Evolutionary conservation across 2,113 vertebrate species (phyloP), one percentile per base, ranked within the genome.

Genomic region (Trogon surrucura): DNA sequence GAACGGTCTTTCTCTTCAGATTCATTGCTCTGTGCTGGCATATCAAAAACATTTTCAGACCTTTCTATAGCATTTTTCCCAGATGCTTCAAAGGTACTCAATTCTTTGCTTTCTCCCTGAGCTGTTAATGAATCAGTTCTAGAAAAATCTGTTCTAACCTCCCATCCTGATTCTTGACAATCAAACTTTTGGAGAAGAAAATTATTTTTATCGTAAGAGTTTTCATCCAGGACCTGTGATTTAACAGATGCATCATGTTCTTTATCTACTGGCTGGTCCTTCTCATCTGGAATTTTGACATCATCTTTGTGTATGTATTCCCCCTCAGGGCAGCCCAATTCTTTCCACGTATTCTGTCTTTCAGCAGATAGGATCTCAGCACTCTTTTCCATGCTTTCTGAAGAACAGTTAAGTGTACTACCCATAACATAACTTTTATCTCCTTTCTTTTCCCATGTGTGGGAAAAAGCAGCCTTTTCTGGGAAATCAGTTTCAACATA

Each of bases 1-100:
- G 50, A 53, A 60, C 16, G 26, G 5, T 84, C 60, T 6, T 97
- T 95, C 9, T 97, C 94, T 60, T 96, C 96, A 8, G 91, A 93
- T 27, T 89, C 96, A 21, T 41, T 26, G 51, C 61, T 96, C 50
- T 83, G 93, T 27, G 95, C 85, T 15, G 71, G 47, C 30, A 50
- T 30, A 26, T 50, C 79, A 13, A 72, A 58, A 30, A 57, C 7
- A 27, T 67, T 88, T 70, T 95, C 65, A 48, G 36, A 57, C 21
- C 30, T 69, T 20, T 65, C 69, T 25, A 53, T 13, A 21, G 16
- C 23, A 36, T 60, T 32, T 26, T 64, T 3, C 15, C 64, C 89
- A 73, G 44, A 74, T 5, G 15, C 10, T 21, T 75, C 80, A 32
- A 34, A 64, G n/a, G 7, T 58, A 36, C 84, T 89, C 20, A 90